phyloP scores from a whole-genome alignment of 30 jellyfish, hydroid and myxozoan genomes.

The Sanderia malayensis region DNA sequence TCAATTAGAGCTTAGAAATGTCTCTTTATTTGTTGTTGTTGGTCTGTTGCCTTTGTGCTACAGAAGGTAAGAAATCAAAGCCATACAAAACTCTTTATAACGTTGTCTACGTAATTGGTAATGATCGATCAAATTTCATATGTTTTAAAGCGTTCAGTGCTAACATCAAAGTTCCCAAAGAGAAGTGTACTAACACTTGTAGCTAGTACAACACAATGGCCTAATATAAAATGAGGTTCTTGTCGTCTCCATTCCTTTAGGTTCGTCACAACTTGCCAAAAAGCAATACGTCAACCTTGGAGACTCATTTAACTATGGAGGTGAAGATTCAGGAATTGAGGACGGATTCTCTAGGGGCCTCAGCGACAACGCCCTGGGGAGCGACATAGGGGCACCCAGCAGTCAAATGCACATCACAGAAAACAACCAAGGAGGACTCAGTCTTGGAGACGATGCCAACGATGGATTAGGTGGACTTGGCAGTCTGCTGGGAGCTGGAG shows the following conservation, averaged over 20 bases:
- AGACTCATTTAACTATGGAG: slow-evolving; percentile 46
- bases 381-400: slow-evolving; percentile 56
- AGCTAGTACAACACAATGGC: too few relatives aligned
- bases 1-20: background rate
- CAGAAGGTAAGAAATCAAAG: slow-evolving; percentile 33
- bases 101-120: too few relatives aligned
- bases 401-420: slow-evolving; percentile 79
- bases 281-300: slow-evolving; percentile 78
- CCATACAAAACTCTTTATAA: too few relatives aligned
- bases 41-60: background rate
- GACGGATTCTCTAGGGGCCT: slow-evolving; percentile 75
- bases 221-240: too few relatives aligned
- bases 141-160: too few relatives aligned
- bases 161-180: too few relatives aligned
- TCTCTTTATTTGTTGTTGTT: slow-evolving; percentile 7
- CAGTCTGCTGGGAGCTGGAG: slow-evolving; percentile 62
- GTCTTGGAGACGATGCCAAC: slow-evolving; percentile 46
- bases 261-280: slow-evolving; percentile 29
- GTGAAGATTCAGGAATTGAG: slow-evolving; percentile 34
- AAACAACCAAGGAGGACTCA: slow-evolving; percentile 73
- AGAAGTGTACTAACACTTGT: too few relatives aligned
- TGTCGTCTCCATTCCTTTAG: too few relatives aligned
- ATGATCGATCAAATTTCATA: too few relatives aligned
- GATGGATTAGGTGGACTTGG: slow-evolving; percentile 59
- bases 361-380: slow-evolving; percentile 58